phyloP scores from a whole-genome alignment of 2,888 invertebrate species.

The Anorthoa munda region DNA sequence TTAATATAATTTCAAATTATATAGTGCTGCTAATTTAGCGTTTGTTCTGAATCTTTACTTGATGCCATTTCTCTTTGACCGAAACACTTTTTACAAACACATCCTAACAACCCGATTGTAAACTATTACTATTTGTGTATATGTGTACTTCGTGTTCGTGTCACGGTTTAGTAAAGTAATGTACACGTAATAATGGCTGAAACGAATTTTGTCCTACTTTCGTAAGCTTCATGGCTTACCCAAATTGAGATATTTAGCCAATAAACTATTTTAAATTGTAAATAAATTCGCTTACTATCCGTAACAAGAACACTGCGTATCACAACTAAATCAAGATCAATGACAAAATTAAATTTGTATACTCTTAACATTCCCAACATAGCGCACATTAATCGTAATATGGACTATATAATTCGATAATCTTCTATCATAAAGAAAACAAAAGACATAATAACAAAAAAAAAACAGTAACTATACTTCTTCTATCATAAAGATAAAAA shows the following conservation, averaged over 20 bases:
- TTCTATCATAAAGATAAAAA: constrained; percentile 8
- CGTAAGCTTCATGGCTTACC: background rate
- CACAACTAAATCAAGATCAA: constrained; percentile 40
- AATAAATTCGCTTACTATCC: constrained; percentile 13
- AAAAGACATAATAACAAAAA: background rate
- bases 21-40: too few relatives aligned
- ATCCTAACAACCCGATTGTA: constrained; percentile 3
- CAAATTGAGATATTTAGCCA: background rate
- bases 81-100: too few relatives aligned
- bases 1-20: too few relatives aligned
- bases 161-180: constrained; percentile 11
- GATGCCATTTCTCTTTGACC: too few relatives aligned
- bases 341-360: constrained; percentile 49
- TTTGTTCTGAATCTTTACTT: too few relatives aligned
- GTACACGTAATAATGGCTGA: background rate
- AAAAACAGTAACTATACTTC: background rate
- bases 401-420: constrained; percentile 16
- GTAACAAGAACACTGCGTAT: constrained; percentile 23
- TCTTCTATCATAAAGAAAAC: constrained; percentile 4
- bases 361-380: constrained; percentile 41
- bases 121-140: constrained; percentile 40
- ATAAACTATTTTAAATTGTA: constrained; percentile 6
- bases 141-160: constrained; percentile 15
- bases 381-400: background rate
- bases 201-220: background rate